phyloP scores from a whole-genome alignment of 1,140 invertebrate species.

The Colletes latitarsis region DNA sequence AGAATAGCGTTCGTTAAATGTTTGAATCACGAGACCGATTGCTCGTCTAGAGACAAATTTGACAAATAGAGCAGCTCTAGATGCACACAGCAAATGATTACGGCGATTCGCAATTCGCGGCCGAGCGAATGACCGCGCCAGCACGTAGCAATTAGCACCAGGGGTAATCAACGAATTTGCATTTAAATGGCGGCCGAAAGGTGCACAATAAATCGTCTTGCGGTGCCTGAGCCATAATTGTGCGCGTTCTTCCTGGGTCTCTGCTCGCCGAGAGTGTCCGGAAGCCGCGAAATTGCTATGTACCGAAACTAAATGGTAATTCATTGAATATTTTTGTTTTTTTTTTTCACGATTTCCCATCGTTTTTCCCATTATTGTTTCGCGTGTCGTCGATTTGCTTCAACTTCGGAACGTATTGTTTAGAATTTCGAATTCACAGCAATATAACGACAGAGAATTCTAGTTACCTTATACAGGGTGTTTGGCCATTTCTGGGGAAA shows the following conservation, averaged over 20 bases:
- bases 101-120: slow-evolving; percentile 43
- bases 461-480: too few relatives aligned
- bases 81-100: slow-evolving; percentile 28
- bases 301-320: not conserved
- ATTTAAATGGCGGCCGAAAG: slow-evolving; percentile 76
- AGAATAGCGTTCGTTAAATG: too few relatives aligned
- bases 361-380: not conserved
- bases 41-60: too few relatives aligned
- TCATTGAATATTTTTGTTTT: not conserved
- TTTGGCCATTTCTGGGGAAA: too few relatives aligned
- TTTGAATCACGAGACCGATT: too few relatives aligned
- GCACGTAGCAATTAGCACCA: slow-evolving; percentile 75
- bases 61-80: not conserved
- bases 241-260: slow-evolving; percentile 43
- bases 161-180: slow-evolving; percentile 77
- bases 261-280: slow-evolving; percentile 31
- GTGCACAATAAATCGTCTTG: slow-evolving; percentile 72
- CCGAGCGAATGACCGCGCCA: slow-evolving; percentile 45
- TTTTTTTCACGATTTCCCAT: not conserved
- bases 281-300: slow-evolving; percentile 27
- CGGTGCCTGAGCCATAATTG: slow-evolving; percentile 58
- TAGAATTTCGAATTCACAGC: not conserved
- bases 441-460: too few relatives aligned
- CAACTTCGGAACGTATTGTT: not conserved
- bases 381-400: too few relatives aligned